Conservation (phyloP, 2,888 invertebrate genomes). For the Melinaea menophilus region DNA sequence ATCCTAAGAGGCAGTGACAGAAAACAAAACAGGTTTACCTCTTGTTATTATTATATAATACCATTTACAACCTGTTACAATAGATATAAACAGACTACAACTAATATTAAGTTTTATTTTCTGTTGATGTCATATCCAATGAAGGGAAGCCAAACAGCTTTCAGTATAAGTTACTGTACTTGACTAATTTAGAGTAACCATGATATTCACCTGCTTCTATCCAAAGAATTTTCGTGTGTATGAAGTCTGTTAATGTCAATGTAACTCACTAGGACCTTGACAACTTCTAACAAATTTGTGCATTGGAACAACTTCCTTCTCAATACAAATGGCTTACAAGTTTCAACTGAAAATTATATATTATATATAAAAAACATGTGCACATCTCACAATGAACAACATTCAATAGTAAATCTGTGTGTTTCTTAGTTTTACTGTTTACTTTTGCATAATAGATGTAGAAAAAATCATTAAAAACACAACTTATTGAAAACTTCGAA, state of each 20-base stretch:
- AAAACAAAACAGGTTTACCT: too few species aligned
- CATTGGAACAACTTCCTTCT: conserved; percentile 62
- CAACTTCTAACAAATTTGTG: conserved; percentile 60
- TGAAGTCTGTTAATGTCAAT: conserved; percentile 58
- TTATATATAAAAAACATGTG: conserved; percentile 13
- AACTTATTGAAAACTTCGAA: too few species aligned
- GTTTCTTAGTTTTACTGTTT: not conserved
- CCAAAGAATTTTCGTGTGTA: conserved; percentile 40
- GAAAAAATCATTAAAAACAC: not conserved
- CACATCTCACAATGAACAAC: not conserved
- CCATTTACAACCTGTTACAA: too few species aligned
- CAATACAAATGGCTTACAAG: conserved; percentile 60
- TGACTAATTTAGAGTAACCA: not conserved
- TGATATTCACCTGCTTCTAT: conserved; percentile 45
- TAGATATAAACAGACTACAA: too few species aligned
- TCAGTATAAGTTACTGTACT: not conserved
- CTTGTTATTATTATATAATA: too few species aligned
- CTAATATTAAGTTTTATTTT: too few species aligned
- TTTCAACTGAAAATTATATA: conserved; percentile 58
- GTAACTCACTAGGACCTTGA: conserved; percentile 56
- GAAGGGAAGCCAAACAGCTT: not conserved
- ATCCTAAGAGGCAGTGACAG: too few species aligned
- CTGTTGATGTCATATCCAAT: too few species aligned
- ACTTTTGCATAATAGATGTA: too few species aligned
- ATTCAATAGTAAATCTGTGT: too few species aligned